These are phyloP conservation scores for Ectobius pallidus DNA, from an alignment of 2,888 invertebrate genomes.

Conservation along the genomic window DNA sequence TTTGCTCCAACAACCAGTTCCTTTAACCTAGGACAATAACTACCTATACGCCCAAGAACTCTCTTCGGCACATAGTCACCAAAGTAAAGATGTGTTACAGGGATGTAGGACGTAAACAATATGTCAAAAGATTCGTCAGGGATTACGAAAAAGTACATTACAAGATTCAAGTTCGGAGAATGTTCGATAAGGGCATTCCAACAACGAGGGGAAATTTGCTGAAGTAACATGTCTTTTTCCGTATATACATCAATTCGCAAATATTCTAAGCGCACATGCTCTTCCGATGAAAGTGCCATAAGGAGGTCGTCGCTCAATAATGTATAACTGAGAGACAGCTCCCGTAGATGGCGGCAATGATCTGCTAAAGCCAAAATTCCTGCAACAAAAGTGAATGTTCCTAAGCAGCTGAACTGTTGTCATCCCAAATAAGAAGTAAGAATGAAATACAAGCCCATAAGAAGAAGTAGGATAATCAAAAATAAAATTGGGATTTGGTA, in stretches of 20 bases:
- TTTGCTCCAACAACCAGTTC: conserved; percentile 51
- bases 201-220: conserved; percentile 26
- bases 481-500: too few species aligned
- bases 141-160: conserved; percentile 52
- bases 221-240: conserved; percentile 42
- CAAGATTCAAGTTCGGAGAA: conserved; percentile 51
- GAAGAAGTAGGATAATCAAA: too few species aligned
- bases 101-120: conserved; percentile 49
- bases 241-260: conserved; percentile 51
- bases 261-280: conserved; percentile 49
- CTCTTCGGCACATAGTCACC: conserved; percentile 50
- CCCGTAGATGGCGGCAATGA: conserved; percentile 50
- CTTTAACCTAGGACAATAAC: conserved; percentile 50
- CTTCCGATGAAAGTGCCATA: conserved; percentile 48
- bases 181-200: conserved; percentile 50
- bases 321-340: conserved; percentile 52
- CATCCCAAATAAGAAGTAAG: too few species aligned
- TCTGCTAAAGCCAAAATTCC: conserved; percentile 50
- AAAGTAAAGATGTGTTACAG: conserved; percentile 53
- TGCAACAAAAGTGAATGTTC: too few species aligned
- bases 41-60: conserved; percentile 47
- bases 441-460: too few species aligned
- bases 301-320: conserved; percentile 53
- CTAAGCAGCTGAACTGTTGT: too few species aligned
- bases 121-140: conserved; percentile 50